Base-by-base conservation (phyloP, 1,140 invertebrate genomes). In the Littorina saxatilis region DNA sequence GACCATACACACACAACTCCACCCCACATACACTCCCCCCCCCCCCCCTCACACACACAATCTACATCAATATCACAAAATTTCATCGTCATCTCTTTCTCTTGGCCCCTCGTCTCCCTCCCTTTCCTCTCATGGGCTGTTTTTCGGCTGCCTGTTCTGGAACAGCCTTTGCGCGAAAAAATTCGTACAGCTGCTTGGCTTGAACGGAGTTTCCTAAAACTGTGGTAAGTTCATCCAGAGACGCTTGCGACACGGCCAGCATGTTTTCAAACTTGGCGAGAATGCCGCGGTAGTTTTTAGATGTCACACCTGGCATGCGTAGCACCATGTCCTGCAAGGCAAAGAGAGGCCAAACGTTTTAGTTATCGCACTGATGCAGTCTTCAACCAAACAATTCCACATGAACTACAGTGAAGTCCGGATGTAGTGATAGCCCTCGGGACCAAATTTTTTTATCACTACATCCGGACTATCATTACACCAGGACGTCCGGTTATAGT, bases 271-370 rank as follows among this genome's bases (percentile, higher is more conserved):
- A 96, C 90, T 95, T 95, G 83, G 96, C 96, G 92, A 99, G 93
- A 79, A 99, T 92, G 0, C 91, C 86, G 76, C 95, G 94, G 9
- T 98, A 94, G 92, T 99, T 99, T 92, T 97, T 97, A 0, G 96
- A 95, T 86, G 95, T 96, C 5, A 99, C 94, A 7, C 98, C 98
- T 0, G 98, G 98, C 86, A 99, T 93, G 92, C 97, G 97, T 17
- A 96, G 94, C 32, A 99, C 92, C 90, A 99, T 97, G 93, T 99
- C 97, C 93, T 95, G 88, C 27, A 82, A 84, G 52, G 63, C 68
- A n/a, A 17, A 82, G 77, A 39, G 39, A 23, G 37, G 39, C 4
- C 1, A 11, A 37, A 37, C n/a, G n/a, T n/a, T n/a, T n/a, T n/a
- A n/a, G n/a, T n/a, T n/a, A n/a, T n/a, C n/a, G n/a, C n/a, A n/a